Base-by-base conservation (phyloP, 2,113 vertebrate genomes). In the Vidua macroura region DNA sequence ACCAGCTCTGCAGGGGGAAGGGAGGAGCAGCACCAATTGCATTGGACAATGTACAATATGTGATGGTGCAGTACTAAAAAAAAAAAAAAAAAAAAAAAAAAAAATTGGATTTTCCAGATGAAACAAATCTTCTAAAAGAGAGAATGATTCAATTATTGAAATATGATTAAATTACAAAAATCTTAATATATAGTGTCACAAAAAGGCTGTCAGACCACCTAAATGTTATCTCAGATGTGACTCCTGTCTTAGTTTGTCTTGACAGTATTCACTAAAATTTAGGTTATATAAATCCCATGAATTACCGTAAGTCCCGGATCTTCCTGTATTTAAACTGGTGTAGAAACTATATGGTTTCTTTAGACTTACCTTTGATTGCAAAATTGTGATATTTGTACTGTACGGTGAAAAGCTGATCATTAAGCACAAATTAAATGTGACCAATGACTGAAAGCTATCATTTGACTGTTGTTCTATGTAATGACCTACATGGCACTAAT, bases 331-430 rank as follows among this genome's bases (percentile, higher is more conserved):
- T 93, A 55, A 67, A 86, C 6, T 73, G 31, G 3, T 37, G 10
- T 53, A 76, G 72, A 91, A 87, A 87, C 4, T 5, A 5, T 14
- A 27, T n/a, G 19, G 44, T 64, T 92, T 52, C 37, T 83, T 86
- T 73, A 73, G 63, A 53, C 16, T 79, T 52, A 77, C 12, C 16
- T 88, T 83, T 66, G 75, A 66, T 41, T 81, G 69, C 20, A 91
- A 83, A 92, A 86, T 51, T 59, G 51, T 33, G 1, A 0, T n/a
- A 72, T 62, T 83, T 62, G 78, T 52, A 77, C 22, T 18, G 24
- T 31, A 70, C 0, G 0, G 24, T 79, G 49, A 73, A 67, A 86
- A 91, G 72, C 11, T 0, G 0, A 64, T 62, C 53, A 43, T 60
- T 82, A 87, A 82, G 31, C 52, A 76, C 44, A 76, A 93, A 82